These are phyloP conservation scores for Acinonyx jubatus DNA, from an alignment of 2,113 vertebrate genomes.

Conservation along the genomic window DNA sequence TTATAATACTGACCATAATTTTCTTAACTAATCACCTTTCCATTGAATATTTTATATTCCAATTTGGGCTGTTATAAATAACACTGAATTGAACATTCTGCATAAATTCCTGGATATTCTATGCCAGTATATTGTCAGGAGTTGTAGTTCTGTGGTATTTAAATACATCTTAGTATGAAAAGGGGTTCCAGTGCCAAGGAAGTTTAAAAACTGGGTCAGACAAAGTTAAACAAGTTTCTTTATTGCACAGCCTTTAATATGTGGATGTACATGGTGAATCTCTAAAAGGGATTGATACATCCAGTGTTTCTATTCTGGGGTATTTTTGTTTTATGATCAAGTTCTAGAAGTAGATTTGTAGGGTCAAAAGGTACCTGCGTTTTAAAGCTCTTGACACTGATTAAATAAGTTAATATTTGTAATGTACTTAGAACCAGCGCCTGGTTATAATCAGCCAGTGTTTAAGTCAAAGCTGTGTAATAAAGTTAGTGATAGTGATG, in stretches of 20 bases:
- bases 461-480: background rate
- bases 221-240: background rate
- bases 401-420: constrained; percentile 9
- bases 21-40: background rate
- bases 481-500: background rate
- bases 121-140: background rate
- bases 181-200: background rate
- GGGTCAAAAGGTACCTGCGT: background rate
- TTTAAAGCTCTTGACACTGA: constrained; percentile 11
- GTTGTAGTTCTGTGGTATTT: background rate
- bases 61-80: background rate
- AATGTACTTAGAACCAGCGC: background rate
- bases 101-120: background rate
- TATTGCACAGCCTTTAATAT: background rate
- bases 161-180: background rate
- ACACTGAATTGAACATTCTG: background rate
- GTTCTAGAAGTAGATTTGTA: background rate
- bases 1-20: background rate
- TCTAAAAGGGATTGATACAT: background rate
- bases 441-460: background rate
- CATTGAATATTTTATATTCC: background rate
- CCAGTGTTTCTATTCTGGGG: background rate
- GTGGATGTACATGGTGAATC: background rate
- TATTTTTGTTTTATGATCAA: background rate
- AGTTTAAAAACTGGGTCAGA: background rate